phyloP scores from a whole-genome alignment of 2,113 vertebrate genomes.

The Nettapus auritus region DNA sequence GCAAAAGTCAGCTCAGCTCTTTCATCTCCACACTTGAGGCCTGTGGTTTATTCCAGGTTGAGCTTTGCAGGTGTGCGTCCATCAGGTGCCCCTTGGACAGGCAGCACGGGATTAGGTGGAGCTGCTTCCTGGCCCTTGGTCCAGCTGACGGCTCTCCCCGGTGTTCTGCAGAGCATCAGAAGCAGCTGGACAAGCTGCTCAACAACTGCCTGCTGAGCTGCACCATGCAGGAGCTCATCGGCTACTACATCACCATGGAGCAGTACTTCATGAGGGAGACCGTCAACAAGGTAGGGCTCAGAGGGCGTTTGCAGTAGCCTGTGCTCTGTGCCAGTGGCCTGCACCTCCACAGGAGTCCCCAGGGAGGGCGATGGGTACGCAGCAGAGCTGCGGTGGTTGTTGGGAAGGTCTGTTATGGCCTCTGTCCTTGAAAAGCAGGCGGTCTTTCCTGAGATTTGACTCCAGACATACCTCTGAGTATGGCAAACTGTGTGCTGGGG shows the following conservation, averaged over 20 bases:
- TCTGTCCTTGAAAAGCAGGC: not conserved
- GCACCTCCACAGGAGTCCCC: not conserved
- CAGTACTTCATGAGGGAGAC: conserved; percentile 99
- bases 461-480: not conserved
- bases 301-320: not conserved
- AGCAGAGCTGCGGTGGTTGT: not conserved
- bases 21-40: not conserved
- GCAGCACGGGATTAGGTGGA: not conserved
- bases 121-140: not conserved
- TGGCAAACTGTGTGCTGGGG: not conserved
- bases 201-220: conserved; percentile 92
- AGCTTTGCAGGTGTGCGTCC: not conserved
- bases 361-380: not conserved
- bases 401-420: not conserved
- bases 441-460: not conserved
- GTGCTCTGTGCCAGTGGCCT: not conserved
- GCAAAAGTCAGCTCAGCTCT: not conserved
- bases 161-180: conserved; percentile 87
- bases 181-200: conserved; percentile 90
- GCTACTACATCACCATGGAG: conserved; percentile 98
- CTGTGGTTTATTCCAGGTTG: not conserved
- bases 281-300: conserved; percentile 89
- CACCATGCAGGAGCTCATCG: conserved; percentile 96
- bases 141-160: not conserved
- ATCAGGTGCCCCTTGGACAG: not conserved